These are phyloP conservation scores for Podarcis siculus DNA, from an alignment of 2,797 vertebrate species.

Conservation along the genomic window DNA sequence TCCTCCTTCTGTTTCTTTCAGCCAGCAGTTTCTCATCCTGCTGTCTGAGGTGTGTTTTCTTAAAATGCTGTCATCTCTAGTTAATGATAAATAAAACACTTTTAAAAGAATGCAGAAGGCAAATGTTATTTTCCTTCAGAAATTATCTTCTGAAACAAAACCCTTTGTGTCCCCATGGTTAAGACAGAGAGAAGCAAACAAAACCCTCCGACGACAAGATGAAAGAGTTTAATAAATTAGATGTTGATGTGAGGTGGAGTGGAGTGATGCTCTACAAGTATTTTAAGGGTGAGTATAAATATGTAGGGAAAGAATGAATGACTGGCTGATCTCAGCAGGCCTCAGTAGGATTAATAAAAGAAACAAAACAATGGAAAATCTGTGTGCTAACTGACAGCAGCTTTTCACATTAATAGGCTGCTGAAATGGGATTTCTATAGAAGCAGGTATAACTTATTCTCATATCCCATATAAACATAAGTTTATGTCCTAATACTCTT, in stretches of 20 bases:
- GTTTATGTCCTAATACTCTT: not conserved
- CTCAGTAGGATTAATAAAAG: not conserved
- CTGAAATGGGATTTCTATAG: not conserved
- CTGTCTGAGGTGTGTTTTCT: slow-evolving; percentile 20
- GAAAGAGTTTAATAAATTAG: slow-evolving; percentile 21
- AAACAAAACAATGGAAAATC: slow-evolving; percentile 33
- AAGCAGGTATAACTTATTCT: not conserved
- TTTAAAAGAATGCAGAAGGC: not conserved
- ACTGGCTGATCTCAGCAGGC: not conserved
- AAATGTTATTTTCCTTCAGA: slow-evolving; percentile 19
- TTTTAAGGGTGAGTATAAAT: slow-evolving; percentile 9
- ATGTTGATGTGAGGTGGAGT: not conserved
- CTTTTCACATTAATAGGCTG: not conserved
- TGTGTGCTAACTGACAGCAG: not conserved
- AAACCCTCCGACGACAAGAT: not conserved
- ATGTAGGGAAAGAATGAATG: not conserved
- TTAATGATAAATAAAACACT: slow-evolving; percentile 30
- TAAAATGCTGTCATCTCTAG: slow-evolving; percentile 11
- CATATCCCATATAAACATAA: not conserved
- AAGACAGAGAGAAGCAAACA: not conserved
- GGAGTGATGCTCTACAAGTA: not conserved
- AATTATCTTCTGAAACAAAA: slow-evolving; percentile 20
- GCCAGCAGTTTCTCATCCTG: slow-evolving; percentile 32
- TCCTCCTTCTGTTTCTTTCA: slow-evolving; percentile 39
- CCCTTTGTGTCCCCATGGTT: not conserved